A percentile compares a stretch with the other conserved stretches of the same genome.
phyloP scores from a whole-genome alignment of 2,113 vertebrate genomes.

The Pao palembangensis region DNA sequence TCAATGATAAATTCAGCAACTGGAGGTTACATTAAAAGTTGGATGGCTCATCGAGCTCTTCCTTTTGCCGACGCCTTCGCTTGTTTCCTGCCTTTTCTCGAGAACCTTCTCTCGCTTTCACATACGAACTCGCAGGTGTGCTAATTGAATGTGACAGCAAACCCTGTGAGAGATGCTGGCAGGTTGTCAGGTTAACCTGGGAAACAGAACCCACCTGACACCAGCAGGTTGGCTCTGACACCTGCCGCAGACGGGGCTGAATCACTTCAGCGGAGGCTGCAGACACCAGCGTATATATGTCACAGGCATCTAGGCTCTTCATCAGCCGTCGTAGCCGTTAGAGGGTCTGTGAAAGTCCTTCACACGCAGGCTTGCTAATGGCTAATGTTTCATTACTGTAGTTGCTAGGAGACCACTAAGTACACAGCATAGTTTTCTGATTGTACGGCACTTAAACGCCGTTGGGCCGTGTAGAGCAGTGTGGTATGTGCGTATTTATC shows the following conservation, averaged over 20 bases:
- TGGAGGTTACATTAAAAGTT: neutral
- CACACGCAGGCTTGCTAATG: too few species aligned
- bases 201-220: constrained; percentile 64
- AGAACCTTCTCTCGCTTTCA: constrained; percentile 15
- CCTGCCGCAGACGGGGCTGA: constrained; percentile 41
- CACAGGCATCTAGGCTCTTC: too few species aligned
- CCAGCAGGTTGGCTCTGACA: constrained; percentile 45
- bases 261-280: constrained; percentile 42
- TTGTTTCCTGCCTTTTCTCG: neutral
- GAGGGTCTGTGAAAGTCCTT: neutral
- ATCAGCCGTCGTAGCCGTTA: too few species aligned
- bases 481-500: too few species aligned
- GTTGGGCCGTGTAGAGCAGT: too few species aligned
- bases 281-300: constrained; percentile 6
- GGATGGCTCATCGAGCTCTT: constrained; percentile 20
- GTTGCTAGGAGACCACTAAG: too few species aligned
- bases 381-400: too few species aligned
- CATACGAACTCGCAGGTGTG: constrained; percentile 36
- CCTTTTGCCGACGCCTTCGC: constrained; percentile 3
- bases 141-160: constrained; percentile 65
- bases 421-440: too few species aligned
- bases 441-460: too few species aligned
- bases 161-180: constrained; percentile 57
- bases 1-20: neutral
- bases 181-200: constrained; percentile 67